A percentile compares a stretch with the other conserved stretches of the same genome.
Conservation (phyloP, 2,797 vertebrate species). For the Silurus aristotelis region DNA sequence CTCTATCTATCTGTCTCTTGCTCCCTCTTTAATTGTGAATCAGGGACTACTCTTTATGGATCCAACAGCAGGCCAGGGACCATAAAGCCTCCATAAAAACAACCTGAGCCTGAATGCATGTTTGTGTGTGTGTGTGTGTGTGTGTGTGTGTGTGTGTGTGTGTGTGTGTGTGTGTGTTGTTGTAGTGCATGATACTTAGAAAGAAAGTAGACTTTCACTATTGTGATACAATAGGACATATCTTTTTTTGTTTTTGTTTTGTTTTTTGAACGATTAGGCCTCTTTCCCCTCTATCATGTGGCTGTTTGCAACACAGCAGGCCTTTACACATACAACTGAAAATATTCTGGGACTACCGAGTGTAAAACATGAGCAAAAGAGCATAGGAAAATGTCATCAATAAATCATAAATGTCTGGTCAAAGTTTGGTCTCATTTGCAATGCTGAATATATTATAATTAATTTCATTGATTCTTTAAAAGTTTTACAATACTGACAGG, state of each 20-base stretch:
- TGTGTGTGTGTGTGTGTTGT: background rate
- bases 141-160: constrained; percentile 13
- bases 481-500: background rate
- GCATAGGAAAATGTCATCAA: background rate
- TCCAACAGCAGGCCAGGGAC: constrained; percentile 68
- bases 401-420: background rate
- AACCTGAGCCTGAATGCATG: constrained; percentile 51
- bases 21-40: constrained; percentile 49
- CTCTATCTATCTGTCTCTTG: constrained; percentile 13
- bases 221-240: background rate
- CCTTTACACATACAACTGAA: background rate
- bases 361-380: background rate
- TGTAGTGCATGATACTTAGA: too few relatives aligned
- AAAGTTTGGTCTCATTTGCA: background rate
- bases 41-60: constrained; percentile 55
- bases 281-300: background rate
- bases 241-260: too few relatives aligned
- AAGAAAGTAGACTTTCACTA: too few relatives aligned
- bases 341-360: background rate
- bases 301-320: background rate
- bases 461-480: background rate
- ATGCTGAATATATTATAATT: constrained; percentile 12
- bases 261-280: background rate
- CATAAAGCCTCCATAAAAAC: constrained; percentile 71
- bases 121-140: constrained; percentile 19